Base-by-base conservation (phyloP, 2,888 invertebrate genomes). In the Acanthoscelides obtectus region DNA sequence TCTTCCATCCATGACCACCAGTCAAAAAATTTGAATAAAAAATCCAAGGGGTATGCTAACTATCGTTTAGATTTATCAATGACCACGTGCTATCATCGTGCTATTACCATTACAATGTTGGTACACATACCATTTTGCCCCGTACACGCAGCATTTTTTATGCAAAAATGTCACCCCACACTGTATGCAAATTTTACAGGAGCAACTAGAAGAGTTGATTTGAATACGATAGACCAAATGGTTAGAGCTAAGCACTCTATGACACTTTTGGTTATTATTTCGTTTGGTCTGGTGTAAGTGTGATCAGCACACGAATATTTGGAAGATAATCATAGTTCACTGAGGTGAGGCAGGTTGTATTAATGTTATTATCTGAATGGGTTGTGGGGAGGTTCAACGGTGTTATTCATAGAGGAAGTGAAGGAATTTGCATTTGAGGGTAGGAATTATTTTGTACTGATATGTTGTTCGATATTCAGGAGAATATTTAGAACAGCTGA, bases 61-160 rank as follows among this genome's bases (percentile, higher is more conserved):
- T 45, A 66, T 20, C 22, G 22, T 20, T 66, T 73, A 75, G 69
- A 75, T 74, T 45, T 73, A 75, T 75, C 76, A 76, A 76, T 76
- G 75, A 76, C 76, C 76, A 74, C 76, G 75, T 70, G 75, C 74
- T 70, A 69, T 68, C 65, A 68, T 20, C 68, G 67, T 4, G 70
- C 75, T 64, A 72, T 76, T 76, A 75, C 75, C 73, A 74, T 76
- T 72, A 72, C 74, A 74, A 74, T 75, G 72, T 74, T 72, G 69
- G 73, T 71, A 72, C 73, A 72, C 74, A 74, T 69, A 45, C 17
- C 45, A 1, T 12, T 45, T 45, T 45, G 17, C 45, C 45, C 45
- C 17, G 45, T 45, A 45, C 45, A 45, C 66, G 22, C 66, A 66
- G 66, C 20, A 66, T 20, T 66, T 66, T 66, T 21, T 66, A 66